Evolutionary conservation across 2,113 vertebrate species (phyloP).

Genomic region (Pelmatolapia mariae): DNA sequence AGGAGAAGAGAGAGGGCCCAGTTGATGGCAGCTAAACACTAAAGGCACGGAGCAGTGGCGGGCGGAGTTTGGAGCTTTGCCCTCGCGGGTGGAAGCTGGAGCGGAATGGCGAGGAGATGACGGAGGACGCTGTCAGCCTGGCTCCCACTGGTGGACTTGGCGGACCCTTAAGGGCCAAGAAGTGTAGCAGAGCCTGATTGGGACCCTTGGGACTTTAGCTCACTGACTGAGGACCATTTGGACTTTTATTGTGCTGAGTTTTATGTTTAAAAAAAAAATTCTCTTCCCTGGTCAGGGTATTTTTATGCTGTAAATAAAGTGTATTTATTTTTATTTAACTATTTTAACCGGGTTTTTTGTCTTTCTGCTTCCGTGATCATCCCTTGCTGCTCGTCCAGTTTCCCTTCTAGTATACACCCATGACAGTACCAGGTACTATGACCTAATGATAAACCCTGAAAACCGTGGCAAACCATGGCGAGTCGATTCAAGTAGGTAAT

Average conservation of each 20-base stretch:
- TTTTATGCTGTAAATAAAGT: not conserved
- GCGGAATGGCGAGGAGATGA: fast-evolving
- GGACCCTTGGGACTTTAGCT: not conserved
- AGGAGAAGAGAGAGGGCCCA: not conserved
- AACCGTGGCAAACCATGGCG: fast-evolving
- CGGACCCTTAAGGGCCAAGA: not conserved
- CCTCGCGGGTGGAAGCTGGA: not conserved
- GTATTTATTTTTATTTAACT: not conserved
- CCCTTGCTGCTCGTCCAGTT: not conserved
- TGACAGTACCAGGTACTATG: not conserved
- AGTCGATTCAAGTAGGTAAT: not conserved
- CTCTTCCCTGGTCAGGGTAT: not conserved
- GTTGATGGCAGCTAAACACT: not conserved
- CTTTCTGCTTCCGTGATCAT: not conserved
- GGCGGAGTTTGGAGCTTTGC: not conserved
- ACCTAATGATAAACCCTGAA: not conserved
- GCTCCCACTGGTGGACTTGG: not conserved
- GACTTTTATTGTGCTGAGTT: not conserved
- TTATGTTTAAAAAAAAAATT: not conserved
- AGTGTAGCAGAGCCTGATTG: not conserved
- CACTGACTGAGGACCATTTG: not conserved
- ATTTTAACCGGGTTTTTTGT: not conserved
- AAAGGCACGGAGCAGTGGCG: not conserved
- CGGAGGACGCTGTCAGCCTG: not conserved
- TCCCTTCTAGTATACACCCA: not conserved